Percentiles rank a stretch among this genome's conserved stretches.
These are phyloP conservation scores for Drosophila anomalipes DNA, from an alignment of 2,888 invertebrate species.

Conservation along the genomic window DNA sequence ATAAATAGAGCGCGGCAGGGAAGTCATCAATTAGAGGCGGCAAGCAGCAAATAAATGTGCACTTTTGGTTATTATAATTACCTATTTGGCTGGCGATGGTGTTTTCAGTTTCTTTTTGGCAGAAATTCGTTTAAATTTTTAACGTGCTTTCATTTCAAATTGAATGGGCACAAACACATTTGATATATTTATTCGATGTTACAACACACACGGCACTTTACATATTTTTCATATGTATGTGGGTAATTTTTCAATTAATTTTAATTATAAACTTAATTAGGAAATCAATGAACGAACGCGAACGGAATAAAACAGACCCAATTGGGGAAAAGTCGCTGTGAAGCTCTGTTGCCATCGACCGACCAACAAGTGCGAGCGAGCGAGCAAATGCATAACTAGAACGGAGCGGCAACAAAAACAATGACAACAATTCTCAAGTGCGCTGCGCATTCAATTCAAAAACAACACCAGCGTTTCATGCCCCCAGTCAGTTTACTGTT, in stretches of 20 bases:
- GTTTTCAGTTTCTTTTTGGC: constrained; percentile 52
- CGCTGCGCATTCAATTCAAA: constrained; percentile 50
- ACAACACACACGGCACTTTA: constrained; percentile 63
- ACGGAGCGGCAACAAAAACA: constrained; percentile 65
- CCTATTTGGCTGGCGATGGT: constrained; percentile 46
- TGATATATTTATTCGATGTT: constrained; percentile 45
- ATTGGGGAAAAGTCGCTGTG: constrained; percentile 71
- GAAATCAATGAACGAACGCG: constrained; percentile 82
- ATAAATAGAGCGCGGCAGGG: constrained; percentile 69
- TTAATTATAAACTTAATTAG: constrained; percentile 85
- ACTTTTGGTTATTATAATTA: constrained; percentile 64
- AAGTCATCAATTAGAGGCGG: constrained; percentile 70
- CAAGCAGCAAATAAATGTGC: constrained; percentile 42
- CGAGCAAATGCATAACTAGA: constrained; percentile 48
- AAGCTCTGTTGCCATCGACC: constrained; percentile 14
- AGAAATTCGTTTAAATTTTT: constrained; percentile 66
- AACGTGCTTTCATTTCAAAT: constrained; percentile 58
- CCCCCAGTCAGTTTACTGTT: constrained; percentile 44
- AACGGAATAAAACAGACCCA: constrained; percentile 76
- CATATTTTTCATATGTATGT: constrained; percentile 48
- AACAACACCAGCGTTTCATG: constrained; percentile 42
- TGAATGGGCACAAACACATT: constrained; percentile 51
- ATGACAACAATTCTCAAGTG: constrained; percentile 69
- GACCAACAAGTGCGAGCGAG: constrained; percentile 65
- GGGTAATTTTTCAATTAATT: constrained; percentile 85